A percentile compares a stretch with the other conserved stretches of the same genome.
Conservation (phyloP, 2,113 vertebrate species). For the Paramormyrops kingsleyae region DNA sequence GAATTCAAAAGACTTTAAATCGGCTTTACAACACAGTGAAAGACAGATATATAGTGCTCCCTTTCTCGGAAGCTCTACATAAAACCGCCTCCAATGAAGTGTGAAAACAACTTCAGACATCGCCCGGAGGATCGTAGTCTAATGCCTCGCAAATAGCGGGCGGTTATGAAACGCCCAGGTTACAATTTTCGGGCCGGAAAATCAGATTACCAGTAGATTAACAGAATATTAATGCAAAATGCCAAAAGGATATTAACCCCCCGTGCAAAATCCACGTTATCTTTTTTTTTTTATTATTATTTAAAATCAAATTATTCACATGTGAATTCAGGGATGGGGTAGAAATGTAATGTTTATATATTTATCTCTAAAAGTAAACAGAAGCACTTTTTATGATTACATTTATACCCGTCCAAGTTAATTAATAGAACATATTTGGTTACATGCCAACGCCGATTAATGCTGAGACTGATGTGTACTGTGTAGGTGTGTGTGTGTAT, state of each 20-base stretch:
- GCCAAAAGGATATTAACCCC: background rate
- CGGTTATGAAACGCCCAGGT: background rate
- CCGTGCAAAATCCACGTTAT: background rate
- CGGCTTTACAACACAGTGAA: slow-evolving; percentile 5
- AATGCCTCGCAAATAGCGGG: background rate
- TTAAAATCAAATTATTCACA: background rate
- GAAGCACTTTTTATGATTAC: background rate
- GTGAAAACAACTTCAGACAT: slow-evolving; percentile 12
- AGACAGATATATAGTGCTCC: background rate
- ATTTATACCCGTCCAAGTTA: background rate
- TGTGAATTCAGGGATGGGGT: background rate
- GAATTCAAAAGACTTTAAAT: slow-evolving; percentile 11
- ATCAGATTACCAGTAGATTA: slow-evolving; percentile 2
- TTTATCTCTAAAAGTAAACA: background rate
- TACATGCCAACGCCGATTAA: background rate
- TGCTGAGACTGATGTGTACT: background rate
- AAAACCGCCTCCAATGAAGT: slow-evolving; percentile 14
- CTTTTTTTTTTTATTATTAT: background rate
- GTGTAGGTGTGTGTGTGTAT: too few relatives aligned
- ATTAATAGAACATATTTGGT: background rate
- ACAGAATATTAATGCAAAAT: background rate
- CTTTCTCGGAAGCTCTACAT: background rate
- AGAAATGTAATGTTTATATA: background rate
- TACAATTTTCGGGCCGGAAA: background rate
- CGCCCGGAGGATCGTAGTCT: background rate